Evolutionary conservation across 2,797 vertebrate genomes (phyloP).

Genomic region (Simalia tracyae): DNA sequence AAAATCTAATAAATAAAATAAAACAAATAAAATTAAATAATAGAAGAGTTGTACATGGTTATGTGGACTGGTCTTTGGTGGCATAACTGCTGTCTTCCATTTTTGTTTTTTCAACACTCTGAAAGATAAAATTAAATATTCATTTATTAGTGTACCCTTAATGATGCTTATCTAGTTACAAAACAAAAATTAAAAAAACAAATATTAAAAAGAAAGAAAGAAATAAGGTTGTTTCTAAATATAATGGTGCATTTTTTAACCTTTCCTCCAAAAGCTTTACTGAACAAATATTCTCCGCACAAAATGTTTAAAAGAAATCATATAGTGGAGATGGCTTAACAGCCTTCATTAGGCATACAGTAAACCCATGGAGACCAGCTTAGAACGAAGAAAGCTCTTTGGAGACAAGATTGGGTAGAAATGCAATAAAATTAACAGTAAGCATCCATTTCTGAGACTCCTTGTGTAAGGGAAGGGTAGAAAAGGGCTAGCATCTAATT

Average conservation of each 20-base stretch:
- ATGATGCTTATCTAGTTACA: background rate
- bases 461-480: background rate
- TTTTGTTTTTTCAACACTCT: conserved; percentile 11
- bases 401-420: background rate
- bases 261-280: background rate
- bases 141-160: background rate
- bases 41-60: background rate
- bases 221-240: background rate
- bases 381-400: background rate
- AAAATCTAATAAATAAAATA: too few species aligned
- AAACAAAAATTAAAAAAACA: conserved; percentile 28
- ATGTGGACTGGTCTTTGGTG: background rate
- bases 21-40: background rate
- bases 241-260: background rate
- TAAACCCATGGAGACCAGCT: background rate
- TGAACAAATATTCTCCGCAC: background rate
- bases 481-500: background rate
- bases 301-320: background rate
- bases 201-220: conserved; percentile 7
- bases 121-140: conserved; percentile 38
- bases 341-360: conserved; percentile 8
- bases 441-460: background rate
- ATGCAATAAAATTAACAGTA: background rate
- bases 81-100: conserved; percentile 35
- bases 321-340: conserved; percentile 11